Base-by-base conservation (phyloP, 2,888 invertebrate genomes). In the Drosophila prostipennis region DNA sequence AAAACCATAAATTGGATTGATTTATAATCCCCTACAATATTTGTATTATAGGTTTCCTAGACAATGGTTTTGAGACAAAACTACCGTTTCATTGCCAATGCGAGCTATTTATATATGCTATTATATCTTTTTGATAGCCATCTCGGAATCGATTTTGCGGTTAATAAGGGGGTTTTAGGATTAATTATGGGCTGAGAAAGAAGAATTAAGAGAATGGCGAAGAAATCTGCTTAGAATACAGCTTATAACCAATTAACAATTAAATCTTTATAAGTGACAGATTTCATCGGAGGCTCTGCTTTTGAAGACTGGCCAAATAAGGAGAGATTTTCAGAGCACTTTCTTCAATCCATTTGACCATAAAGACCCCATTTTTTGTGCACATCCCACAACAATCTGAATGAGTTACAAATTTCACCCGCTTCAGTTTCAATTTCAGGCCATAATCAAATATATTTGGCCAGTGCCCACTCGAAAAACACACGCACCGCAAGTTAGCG, bases 401-500 rank as follows among this genome's bases (percentile, higher is more conserved):
- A 16, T 16, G 46, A 34, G 54, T 23, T 60, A 26, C 10, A 48
- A 67, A 39, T 65, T 65, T 60, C 60, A 60, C 37, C 32, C 48
- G 61, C 61, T 61, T 60, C 60, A 7, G 39, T 60, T 59, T 65
- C 67, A 53, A n/a, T 60, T 40, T 61, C 32, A 60, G 45, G 37
- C 60, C 34, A 37, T 40, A 58, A 54, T 55, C 60, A 61, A 46
- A 45, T 60, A 32, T 29, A 34, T 52, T 39, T 63, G 46, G 49
- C 51, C 23, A 29, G 34, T 42, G 65, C 58, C 53, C 65, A 58
- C 61, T 45, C 45, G 11, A 46, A 23, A 37, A 39, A 48, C 59
- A 63, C 53, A 56, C 69, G 79, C 68, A 84, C 72, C 77, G 71
- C 85, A 79, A 84, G 77, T 84, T 84, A 61, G 65, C 78, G 56